phyloP scores from a whole-genome alignment of 2,888 invertebrate species.

The Pantelozetes paolii region DNA sequence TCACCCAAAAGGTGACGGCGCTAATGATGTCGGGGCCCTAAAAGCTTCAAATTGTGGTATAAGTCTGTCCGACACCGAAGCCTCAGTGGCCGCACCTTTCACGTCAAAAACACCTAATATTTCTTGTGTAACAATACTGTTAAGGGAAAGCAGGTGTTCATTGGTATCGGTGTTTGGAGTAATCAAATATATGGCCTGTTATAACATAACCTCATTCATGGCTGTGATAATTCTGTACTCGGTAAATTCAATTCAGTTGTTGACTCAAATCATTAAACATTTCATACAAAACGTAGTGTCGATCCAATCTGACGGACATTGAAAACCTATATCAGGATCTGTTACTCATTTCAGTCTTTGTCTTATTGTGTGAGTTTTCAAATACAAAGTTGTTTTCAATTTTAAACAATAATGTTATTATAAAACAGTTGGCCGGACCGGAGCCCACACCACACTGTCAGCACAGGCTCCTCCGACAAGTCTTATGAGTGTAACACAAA shows the following conservation, averaged over 20 bases:
- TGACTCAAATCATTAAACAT: not conserved
- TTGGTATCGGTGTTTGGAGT: constrained; percentile 83
- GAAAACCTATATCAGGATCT: constrained; percentile 56
- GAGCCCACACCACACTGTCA: constrained; percentile 51
- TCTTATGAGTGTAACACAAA: constrained; percentile 63
- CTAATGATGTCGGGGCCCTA: constrained; percentile 80
- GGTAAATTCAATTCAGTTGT: too few species aligned
- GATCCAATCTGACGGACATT: constrained; percentile 57
- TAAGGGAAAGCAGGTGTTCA: constrained; percentile 64
- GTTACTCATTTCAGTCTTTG: constrained; percentile 54
- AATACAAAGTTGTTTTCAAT: not conserved
- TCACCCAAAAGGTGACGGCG: constrained; percentile 75
- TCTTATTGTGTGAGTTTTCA: constrained; percentile 54
- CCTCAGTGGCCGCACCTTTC: constrained; percentile 61
- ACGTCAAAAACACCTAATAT: constrained; percentile 56
- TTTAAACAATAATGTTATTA: not conserved
- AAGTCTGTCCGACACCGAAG: constrained; percentile 59
- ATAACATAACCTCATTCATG: constrained; percentile 76
- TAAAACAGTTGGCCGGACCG: constrained; percentile 52
- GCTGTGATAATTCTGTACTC: constrained; percentile 58
- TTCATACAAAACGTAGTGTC: constrained; percentile 53
- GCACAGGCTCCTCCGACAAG: constrained; percentile 51
- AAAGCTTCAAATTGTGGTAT: constrained; percentile 54
- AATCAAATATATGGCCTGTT: constrained; percentile 86
- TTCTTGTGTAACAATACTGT: constrained; percentile 51